Base-by-base conservation (phyloP, 2,113 vertebrate genomes). In the Xyliphius kryptos region DNA sequence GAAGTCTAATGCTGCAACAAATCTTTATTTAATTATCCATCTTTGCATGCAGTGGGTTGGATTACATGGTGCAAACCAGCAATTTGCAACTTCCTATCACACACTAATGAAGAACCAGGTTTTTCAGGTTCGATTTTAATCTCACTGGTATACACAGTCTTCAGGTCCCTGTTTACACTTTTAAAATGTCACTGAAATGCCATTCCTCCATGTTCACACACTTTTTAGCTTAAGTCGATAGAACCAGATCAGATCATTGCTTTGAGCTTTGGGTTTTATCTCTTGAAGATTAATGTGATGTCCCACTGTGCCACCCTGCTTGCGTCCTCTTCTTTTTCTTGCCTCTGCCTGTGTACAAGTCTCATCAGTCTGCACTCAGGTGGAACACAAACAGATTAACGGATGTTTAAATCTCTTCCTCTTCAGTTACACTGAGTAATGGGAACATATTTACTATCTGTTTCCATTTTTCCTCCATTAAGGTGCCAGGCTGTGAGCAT, bases 391-490 rank as follows among this genome's bases (percentile, higher is more conserved):
- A 68, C 37, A 65, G 43, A 68, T 72, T 72, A 68, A 68, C 56
- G 43, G 50, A 51, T 11, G 15, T 53, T n/a, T 65, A 61, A 65
- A 65, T 70, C 61, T 70, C 50, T 47, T 10, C 61, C 22, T 36
- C 19, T 48, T 56, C 46, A 56, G 50, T 64, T 60, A 61, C 56
- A 56, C 66, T 46, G 22, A 68, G 56, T 68, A 61, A 73, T 69
- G 61, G 56, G 61, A 68, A 68, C 56, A 68, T 37, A 37, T 60
- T 36, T 32, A 16, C 56, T 40, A 73, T 68, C 63, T 68, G 56
- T 69, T 69, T 73, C 61, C 71, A 73, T 73, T 73, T 68, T 73
- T 65, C 15, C 61, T 56, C 58, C 71, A 73, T 73, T 73, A 73
- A 73, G 54, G 61, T n/a, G 14, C 40, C 16, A 1, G 43, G 22